Base-by-base conservation (phyloP, 2,113 vertebrate species). In the Xenopus borealis region DNA sequence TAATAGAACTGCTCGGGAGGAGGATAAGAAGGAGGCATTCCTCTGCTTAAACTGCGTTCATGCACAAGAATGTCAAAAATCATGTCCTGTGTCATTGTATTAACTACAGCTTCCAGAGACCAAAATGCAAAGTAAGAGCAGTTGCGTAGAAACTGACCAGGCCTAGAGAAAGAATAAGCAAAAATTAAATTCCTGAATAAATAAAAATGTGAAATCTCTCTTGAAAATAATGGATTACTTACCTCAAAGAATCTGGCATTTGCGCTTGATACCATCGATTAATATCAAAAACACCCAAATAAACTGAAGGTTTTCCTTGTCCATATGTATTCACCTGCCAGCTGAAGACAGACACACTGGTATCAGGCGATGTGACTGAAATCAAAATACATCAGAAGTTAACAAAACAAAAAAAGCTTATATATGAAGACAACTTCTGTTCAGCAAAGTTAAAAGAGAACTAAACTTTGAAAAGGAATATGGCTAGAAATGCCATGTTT, bases 221-320 rank as follows among this genome's bases (percentile, higher is more conserved):
- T 12, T 3, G 14, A 50, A 50, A 50, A 50, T 12, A 3, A 50
- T 13, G 3, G 3, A 27, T 27, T 27, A 0, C n/a, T 62, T 91
- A 99, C 97, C 96, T 95, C 70, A 98, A 87, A 0, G 95, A 97
- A 82, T 98, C 95, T 16, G 97, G 97, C 96, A 98, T 99, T 78
- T 99, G 96, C 50, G 97, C 96, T 7, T 96, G 96, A 86, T 98
- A 99, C 96, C 96, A 99, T 52, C 96, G 90, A 85, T 98, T 98
- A 80, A 99, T 96, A 81, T 99, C 97, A 85, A 99, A 99, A 27
- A 99, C 88, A 0, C 94, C 94, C 20, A 98, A 80, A 61, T 92
- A 96, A 10, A 88, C 82, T n/a, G 91, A 93, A 17, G 93, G 94
- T 0, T 84, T 92, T 82, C 84, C 91, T 62, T 96, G 94, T 65